These are phyloP conservation scores for Pseudorhiza aurosa DNA, from an alignment of 30 jellyfish, hydroid and myxozoan genomes.

Conservation along the genomic window DNA sequence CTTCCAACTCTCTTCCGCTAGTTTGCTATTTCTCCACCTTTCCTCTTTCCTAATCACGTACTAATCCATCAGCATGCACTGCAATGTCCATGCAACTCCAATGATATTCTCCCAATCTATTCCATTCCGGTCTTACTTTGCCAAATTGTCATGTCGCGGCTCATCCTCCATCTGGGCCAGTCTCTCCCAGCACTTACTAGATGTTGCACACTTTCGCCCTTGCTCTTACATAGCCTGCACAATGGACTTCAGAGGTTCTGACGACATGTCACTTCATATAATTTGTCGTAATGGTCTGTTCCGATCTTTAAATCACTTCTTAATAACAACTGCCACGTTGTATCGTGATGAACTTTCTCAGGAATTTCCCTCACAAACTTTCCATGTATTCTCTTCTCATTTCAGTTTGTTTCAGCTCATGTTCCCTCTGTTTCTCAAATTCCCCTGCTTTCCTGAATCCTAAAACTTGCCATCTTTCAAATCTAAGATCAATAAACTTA, in stretches of 20 bases:
- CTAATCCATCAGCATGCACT: neutral
- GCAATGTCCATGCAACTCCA: neutral
- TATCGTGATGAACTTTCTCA: neutral
- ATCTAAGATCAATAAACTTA: too few relatives aligned
- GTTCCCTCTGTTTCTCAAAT: neutral
- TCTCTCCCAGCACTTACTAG: conserved; percentile 9
- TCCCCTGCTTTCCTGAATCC: too few relatives aligned
- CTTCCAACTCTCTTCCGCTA: neutral
- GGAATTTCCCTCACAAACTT: neutral
- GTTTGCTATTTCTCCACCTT: neutral
- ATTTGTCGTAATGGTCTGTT: conserved; percentile 30
- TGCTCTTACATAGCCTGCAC: conserved; percentile 5
- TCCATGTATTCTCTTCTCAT: conserved; percentile 1
- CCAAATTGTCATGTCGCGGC: conserved; percentile 1
- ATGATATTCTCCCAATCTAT: neutral
- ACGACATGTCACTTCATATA: neutral
- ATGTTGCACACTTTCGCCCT: conserved; percentile 38
- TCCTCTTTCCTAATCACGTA: neutral
- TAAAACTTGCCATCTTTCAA: too few relatives aligned
- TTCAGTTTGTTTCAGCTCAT: neutral
- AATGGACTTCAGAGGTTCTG: neutral
- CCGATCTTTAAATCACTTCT: neutral
- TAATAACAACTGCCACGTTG: neutral
- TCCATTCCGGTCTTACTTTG: neutral
- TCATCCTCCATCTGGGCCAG: neutral